Conservation (phyloP, 2,797 vertebrate species). For the Labeo calbasu region DNA sequence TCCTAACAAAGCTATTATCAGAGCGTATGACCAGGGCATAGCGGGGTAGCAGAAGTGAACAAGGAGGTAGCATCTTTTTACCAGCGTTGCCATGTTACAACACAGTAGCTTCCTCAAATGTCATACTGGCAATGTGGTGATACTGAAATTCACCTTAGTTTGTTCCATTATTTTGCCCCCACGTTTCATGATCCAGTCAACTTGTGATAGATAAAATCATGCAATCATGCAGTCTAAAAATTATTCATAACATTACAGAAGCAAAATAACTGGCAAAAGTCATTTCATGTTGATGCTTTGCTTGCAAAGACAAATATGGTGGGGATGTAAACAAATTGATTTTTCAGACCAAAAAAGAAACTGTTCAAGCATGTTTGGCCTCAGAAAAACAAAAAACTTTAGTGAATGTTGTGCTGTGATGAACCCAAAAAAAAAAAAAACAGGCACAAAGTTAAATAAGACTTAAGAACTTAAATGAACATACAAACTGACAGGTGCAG, state of each 20-base stretch:
- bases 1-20: too few relatives aligned
- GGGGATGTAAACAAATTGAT: background rate
- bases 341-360: background rate
- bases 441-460: background rate
- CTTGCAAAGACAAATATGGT: background rate
- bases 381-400: slow-evolving; percentile 11
- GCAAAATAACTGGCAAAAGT: background rate
- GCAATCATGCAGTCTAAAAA: background rate
- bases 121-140: background rate
- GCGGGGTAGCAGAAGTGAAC: too few relatives aligned
- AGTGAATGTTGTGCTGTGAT: slow-evolving; percentile 31
- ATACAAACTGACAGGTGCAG: background rate
- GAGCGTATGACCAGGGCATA: too few relatives aligned
- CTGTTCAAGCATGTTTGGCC: background rate
- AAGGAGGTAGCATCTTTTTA: too few relatives aligned
- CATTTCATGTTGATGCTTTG: background rate
- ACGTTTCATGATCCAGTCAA: background rate
- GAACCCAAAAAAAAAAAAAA: background rate
- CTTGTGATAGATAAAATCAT: background rate
- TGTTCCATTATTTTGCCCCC: background rate
- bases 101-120: too few relatives aligned
- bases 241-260: background rate
- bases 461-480: slow-evolving; percentile 17
- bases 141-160: background rate
- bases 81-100: too few relatives aligned